These are phyloP conservation scores for Pristionchus fissidentatus DNA, from an alignment of 2,888 invertebrate species.

Conservation along the genomic window DNA sequence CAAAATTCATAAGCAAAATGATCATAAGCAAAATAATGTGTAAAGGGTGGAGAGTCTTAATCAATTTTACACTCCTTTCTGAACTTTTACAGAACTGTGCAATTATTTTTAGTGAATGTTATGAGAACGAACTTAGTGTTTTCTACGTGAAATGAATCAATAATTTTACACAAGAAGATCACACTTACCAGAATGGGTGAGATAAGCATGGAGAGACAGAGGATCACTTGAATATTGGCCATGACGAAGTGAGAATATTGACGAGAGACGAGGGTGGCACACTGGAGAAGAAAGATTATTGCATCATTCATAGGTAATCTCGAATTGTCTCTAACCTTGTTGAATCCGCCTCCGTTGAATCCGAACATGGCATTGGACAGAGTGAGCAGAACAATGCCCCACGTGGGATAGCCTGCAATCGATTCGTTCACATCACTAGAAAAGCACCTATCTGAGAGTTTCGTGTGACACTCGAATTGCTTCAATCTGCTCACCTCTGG, in stretches of 20 bases:
- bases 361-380: slow-evolving; percentile 74
- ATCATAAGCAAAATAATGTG: no score
- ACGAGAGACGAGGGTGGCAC: slow-evolving; percentile 68
- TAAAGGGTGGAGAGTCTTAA: no score
- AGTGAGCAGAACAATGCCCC: slow-evolving; percentile 65
- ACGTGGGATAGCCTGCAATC: slow-evolving; percentile 57
- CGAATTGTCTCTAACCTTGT: slow-evolving; percentile 59
- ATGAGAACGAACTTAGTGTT: no score
- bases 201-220: slow-evolving; percentile 73
- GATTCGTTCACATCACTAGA: neutral
- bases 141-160: no score
- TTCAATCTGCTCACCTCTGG: slow-evolving; percentile 47
- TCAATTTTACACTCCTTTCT: no score
- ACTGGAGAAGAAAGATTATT: slow-evolving; percentile 57
- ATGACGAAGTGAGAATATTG: slow-evolving; percentile 74
- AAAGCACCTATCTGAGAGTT: neutral
- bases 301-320: neutral
- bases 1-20: no score
- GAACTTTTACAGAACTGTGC: no score
- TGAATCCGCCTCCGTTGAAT: slow-evolving; percentile 73
- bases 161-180: no score
- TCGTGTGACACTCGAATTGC: no score
- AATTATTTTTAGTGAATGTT: no score
- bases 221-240: slow-evolving; percentile 72
- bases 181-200: slow-evolving; percentile 67